Evolutionary conservation across 2,888 invertebrate species (phyloP).

Genomic region (Agonum fuliginosum): DNA sequence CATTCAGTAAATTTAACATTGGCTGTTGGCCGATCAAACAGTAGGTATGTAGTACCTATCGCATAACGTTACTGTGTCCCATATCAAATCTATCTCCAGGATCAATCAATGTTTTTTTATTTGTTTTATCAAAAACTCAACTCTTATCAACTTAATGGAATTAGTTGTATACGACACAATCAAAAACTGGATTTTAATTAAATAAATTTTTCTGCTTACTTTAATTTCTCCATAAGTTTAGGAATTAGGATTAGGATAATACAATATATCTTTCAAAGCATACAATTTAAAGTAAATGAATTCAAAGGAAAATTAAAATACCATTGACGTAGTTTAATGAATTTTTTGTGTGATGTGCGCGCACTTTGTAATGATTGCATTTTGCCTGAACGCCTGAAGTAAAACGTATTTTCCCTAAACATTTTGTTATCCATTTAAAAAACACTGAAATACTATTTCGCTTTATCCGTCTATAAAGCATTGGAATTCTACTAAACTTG

Average conservation of each 20-base stretch:
- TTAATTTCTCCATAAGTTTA: no score
- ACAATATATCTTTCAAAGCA: not conserved
- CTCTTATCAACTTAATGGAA: not conserved
- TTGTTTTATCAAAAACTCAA: not conserved
- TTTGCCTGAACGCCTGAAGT: not conserved
- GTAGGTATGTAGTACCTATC: no score
- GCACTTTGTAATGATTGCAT: not conserved
- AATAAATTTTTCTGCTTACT: no score
- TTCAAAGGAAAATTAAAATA: not conserved
- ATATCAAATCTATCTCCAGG: no score
- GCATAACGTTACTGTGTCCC: not conserved
- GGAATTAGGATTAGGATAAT: no score
- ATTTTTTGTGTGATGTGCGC: not conserved
- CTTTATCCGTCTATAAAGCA: not conserved
- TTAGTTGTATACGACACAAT: no score
- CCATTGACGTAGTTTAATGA: not conserved
- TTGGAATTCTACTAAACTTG: slow-evolving; percentile 11
- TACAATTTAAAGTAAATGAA: not conserved
- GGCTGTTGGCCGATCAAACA: not conserved
- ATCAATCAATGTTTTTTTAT: not conserved
- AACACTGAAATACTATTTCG: slow-evolving; percentile 21
- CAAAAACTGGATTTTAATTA: no score
- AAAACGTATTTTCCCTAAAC: not conserved
- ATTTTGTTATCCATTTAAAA: slow-evolving; percentile 27
- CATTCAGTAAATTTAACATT: not conserved